These are phyloP conservation scores for Temnothorax curvispinosus DNA, from an alignment of 1,140 invertebrate species.

Conservation along the genomic window DNA sequence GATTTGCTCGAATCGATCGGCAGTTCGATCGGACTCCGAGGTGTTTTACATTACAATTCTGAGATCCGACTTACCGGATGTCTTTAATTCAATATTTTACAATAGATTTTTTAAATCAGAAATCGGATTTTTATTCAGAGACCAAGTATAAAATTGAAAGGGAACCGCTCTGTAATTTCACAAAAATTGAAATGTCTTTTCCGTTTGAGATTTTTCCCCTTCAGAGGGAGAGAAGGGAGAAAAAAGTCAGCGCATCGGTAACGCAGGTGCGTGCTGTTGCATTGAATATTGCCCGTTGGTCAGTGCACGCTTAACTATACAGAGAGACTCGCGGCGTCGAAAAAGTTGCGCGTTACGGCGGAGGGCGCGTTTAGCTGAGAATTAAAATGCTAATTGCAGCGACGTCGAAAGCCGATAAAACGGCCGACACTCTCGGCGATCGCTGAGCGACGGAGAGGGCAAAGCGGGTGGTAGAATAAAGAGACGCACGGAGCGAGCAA, in stretches of 20 bases:
- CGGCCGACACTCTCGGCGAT: constrained; percentile 46
- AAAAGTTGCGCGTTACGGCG: constrained; percentile 35
- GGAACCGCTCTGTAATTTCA: background rate
- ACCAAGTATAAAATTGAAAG: background rate
- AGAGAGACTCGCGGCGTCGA: background rate
- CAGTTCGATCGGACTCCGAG: background rate
- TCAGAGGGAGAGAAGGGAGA: too few relatives aligned
- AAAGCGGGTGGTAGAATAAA: background rate
- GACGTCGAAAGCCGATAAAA: constrained; percentile 62
- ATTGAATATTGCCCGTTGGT: constrained; percentile 53
- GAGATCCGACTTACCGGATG: background rate
- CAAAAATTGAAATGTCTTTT: background rate
- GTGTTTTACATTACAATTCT: background rate
- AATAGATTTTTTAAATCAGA: background rate
- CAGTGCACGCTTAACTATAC: constrained; percentile 50
- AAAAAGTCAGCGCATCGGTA: constrained; percentile 1
- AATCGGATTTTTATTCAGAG: background rate
- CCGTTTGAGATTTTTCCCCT: background rate
- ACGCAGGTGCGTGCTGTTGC: constrained; percentile 44
- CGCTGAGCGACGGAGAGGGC: background rate
- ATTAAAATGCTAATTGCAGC: constrained; percentile 63
- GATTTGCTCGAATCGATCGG: constrained; percentile 40
- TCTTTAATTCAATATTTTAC: background rate
- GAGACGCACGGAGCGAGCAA: background rate
- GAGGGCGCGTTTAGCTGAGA: constrained; percentile 52